Evolutionary conservation across 2,797 vertebrate genomes (phyloP).

Genomic region (Simalia tracyae): DNA sequence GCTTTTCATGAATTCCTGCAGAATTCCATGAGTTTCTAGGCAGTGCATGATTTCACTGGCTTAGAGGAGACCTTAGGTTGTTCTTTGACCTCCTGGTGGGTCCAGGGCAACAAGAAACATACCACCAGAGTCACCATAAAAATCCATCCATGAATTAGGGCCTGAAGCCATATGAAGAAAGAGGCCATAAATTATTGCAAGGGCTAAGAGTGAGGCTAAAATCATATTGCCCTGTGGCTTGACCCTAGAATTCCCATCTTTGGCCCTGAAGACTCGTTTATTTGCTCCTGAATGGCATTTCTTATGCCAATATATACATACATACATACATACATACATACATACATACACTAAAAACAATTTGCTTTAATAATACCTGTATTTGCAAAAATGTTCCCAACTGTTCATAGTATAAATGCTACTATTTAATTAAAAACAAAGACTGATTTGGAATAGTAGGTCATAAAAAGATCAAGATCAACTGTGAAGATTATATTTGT

Average conservation of each 20-base stretch:
- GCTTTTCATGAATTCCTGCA: neutral
- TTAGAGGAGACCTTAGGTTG: neutral
- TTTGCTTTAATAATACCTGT: neutral
- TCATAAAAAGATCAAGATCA: neutral
- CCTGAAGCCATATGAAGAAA: neutral
- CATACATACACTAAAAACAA: neutral
- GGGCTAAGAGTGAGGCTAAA: neutral
- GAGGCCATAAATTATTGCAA: neutral
- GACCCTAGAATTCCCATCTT: neutral
- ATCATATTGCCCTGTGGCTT: neutral
- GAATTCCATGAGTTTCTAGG: constrained; percentile 5
- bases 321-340: no score
- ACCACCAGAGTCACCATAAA: neutral
- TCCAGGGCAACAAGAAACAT: constrained; percentile 9
- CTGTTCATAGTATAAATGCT: neutral
- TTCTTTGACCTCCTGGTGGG: neutral
- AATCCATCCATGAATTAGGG: neutral
- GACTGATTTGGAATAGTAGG: neutral
- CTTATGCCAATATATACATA: no score
- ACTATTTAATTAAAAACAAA: neutral
- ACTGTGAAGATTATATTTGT: neutral
- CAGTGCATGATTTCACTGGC: neutral
- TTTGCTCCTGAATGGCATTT: neutral
- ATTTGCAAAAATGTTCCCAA: neutral
- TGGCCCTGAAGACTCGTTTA: neutral